Evolutionary conservation across 2,113 vertebrate species (phyloP).

Genomic region (Lepidothrix coronata): DNA sequence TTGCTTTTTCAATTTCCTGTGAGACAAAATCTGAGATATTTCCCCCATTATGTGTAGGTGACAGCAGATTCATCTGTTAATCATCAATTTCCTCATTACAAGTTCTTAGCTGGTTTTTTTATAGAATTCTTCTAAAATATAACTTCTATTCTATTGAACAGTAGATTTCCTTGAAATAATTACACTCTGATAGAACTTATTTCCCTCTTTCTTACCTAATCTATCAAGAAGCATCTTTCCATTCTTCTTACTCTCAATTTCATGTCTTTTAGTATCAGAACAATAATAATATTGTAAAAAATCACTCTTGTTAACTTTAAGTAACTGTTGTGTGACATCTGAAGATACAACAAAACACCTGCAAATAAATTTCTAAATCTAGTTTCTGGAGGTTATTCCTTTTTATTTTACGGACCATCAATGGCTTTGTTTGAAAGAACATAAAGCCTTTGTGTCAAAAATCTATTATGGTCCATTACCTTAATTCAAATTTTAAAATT

Average conservation of each 20-base stretch:
- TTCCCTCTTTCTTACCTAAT: background rate
- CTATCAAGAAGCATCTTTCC: background rate
- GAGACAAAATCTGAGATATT: background rate
- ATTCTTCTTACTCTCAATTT: background rate
- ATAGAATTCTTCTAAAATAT: background rate
- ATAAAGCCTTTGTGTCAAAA: background rate
- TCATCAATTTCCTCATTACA: slow-evolving; percentile 36
- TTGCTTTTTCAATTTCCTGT: slow-evolving; percentile 46
- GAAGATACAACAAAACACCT: background rate
- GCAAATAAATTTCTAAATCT: background rate
- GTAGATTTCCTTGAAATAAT: slow-evolving; percentile 12
- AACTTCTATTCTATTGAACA: slow-evolving; percentile 11
- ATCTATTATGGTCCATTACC: background rate
- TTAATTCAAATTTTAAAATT: background rate
- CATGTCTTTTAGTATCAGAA: background rate
- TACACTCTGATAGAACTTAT: background rate
- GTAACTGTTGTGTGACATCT: background rate
- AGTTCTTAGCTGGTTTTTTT: background rate
- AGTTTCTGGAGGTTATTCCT: background rate
- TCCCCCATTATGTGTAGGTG: slow-evolving; percentile 11
- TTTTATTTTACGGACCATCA: background rate
- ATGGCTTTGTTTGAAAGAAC: background rate
- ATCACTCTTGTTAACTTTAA: background rate
- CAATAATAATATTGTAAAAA: background rate
- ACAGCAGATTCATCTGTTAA: slow-evolving; percentile 35